These are phyloP conservation scores for Paramormyrops kingsleyae DNA, from an alignment of 2,113 vertebrate genomes.

Conservation along the genomic window DNA sequence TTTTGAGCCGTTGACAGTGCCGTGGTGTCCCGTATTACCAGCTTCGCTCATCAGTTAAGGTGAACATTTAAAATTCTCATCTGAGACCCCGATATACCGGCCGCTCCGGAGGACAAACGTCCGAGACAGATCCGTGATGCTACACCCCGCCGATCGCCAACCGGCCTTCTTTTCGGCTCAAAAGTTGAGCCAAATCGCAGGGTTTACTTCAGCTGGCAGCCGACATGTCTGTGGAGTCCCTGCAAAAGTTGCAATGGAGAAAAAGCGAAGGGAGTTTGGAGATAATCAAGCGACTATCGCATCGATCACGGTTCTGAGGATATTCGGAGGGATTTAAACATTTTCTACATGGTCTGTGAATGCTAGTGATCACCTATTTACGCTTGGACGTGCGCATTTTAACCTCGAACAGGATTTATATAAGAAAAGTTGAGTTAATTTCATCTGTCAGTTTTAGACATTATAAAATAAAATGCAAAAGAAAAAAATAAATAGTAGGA, in stretches of 20 bases:
- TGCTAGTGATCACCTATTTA: background rate
- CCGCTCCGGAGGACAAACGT: constrained; percentile 28
- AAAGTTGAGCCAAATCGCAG: constrained; percentile 56
- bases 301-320: constrained; percentile 55
- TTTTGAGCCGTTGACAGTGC: constrained; percentile 80
- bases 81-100: constrained; percentile 41
- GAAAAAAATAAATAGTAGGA: background rate
- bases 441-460: background rate
- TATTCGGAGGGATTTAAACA: background rate
- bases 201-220: constrained; percentile 70
- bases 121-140: constrained; percentile 4
- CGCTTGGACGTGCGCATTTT: background rate
- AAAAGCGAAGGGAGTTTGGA: constrained; percentile 70
- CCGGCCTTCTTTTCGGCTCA: constrained; percentile 41
- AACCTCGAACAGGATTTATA: background rate
- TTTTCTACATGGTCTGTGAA: background rate
- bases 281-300: constrained; percentile 73
- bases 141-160: constrained; percentile 27
- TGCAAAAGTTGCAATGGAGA: constrained; percentile 85
- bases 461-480: background rate
- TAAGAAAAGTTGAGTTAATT: background rate
- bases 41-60: constrained; percentile 63
- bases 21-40: constrained; percentile 81
- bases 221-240: constrained; percentile 81
- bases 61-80: constrained; percentile 54